A percentile compares a stretch with the other conserved stretches of the same genome.
These are phyloP conservation scores for Zonitis immaculata DNA, from an alignment of 2,888 invertebrate species.

Conservation along the genomic window DNA sequence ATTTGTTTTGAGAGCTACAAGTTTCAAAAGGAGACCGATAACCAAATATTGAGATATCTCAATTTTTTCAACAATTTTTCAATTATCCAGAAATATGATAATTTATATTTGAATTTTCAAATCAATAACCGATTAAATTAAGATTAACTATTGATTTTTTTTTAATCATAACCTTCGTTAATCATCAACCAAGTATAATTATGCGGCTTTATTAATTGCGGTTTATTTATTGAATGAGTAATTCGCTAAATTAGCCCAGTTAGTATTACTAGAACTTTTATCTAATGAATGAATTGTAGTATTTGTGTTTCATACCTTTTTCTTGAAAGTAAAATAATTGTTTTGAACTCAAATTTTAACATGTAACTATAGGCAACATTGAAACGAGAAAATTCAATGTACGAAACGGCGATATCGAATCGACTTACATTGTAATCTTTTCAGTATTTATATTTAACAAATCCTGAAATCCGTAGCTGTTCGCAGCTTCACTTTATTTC, in stretches of 20 bases:
- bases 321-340: not conserved
- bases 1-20: slow-evolving; percentile 6
- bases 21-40: not conserved
- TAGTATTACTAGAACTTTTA: too few relatives aligned
- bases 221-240: too few relatives aligned
- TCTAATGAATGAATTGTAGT: too few relatives aligned
- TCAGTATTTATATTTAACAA: slow-evolving; percentile 17
- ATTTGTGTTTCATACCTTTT: too few relatives aligned
- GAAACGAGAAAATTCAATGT: not conserved
- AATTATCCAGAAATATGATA: too few relatives aligned
- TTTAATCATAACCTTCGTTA: too few relatives aligned
- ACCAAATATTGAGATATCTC: slow-evolving; percentile 2
- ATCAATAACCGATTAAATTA: too few relatives aligned
- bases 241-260: too few relatives aligned
- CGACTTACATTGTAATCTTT: slow-evolving; percentile 24
- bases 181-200: too few relatives aligned
- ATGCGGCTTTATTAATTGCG: too few relatives aligned
- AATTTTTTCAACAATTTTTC: slow-evolving; percentile 6
- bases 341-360: not conserved
- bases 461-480: slow-evolving; percentile 13
- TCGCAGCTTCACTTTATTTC: not conserved
- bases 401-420: slow-evolving; percentile 5
- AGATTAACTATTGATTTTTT: too few relatives aligned
- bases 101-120: too few relatives aligned
- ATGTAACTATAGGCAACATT: not conserved